Conservation (phyloP, 2,888 invertebrate species). For the Ypsolopha scabrella region DNA sequence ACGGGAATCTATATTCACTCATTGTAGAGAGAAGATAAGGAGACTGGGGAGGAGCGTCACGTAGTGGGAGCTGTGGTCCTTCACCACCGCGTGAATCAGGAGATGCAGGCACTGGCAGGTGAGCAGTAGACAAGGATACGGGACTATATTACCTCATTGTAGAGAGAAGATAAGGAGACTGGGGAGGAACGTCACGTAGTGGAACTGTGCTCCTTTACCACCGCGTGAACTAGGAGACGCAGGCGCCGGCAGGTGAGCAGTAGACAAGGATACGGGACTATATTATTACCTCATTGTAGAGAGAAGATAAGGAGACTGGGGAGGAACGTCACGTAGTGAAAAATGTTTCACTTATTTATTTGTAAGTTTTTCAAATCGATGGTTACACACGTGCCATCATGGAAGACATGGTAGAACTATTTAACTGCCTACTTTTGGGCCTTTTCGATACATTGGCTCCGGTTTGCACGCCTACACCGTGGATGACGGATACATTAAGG, state of each 20-base stretch:
- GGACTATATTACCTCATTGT: conserved; percentile 21
- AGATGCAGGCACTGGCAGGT: conserved; percentile 72
- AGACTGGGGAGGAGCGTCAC: conserved; percentile 91
- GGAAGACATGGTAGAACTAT: too few relatives aligned
- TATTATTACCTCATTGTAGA: too few relatives aligned
- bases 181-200: conserved; percentile 96
- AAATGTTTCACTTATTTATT: too few relatives aligned
- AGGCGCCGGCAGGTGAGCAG: conserved; percentile 62
- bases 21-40: conserved; percentile 95
- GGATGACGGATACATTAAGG: too few relatives aligned
- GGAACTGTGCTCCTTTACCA: conserved; percentile 79
- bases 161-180: conserved; percentile 88
- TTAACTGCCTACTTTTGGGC: too few relatives aligned
- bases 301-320: conserved; percentile 91
- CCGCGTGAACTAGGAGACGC: conserved; percentile 72
- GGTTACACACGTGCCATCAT: too few relatives aligned
- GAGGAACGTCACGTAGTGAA: conserved; percentile 93
- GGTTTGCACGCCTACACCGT: too few relatives aligned
- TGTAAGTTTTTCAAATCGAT: too few relatives aligned
- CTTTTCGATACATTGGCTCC: too few relatives aligned
- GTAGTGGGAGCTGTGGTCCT: conserved; percentile 89
- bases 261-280: conserved; percentile 70
- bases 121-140: conserved; percentile 45
- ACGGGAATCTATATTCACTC: too few relatives aligned
- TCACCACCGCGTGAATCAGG: conserved; percentile 70